phyloP scores from a whole-genome alignment of 2,797 vertebrate genomes.

The Chelon auratus region DNA sequence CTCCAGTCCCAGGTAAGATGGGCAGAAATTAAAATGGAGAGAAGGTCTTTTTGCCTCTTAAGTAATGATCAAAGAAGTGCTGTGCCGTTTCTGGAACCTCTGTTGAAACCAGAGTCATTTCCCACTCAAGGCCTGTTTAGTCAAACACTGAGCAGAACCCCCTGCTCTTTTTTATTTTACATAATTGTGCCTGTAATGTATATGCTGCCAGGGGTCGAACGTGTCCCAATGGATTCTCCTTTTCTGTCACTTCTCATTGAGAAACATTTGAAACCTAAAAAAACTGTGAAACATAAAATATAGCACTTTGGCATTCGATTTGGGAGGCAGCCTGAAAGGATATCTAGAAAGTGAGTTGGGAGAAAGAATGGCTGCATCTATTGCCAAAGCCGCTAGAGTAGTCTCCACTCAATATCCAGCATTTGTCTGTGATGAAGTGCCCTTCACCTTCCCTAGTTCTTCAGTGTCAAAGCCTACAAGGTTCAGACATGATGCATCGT shows the following conservation, averaged over 20 bases:
- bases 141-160: conserved; percentile 34
- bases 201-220: conserved; percentile 31
- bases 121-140: conserved; percentile 65
- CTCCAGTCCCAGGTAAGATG: conserved; percentile 67
- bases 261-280: conserved; percentile 34
- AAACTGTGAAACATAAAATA: conserved; percentile 45
- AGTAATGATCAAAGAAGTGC: conserved; percentile 76
- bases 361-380: conserved; percentile 26
- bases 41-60: conserved; percentile 67
- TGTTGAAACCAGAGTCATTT: conserved; percentile 64
- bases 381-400: conserved; percentile 19
- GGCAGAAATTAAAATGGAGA: conserved; percentile 71
- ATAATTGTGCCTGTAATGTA: conserved; percentile 64
- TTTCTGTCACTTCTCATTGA: conserved; percentile 48
- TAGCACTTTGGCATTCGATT: conserved; percentile 15
- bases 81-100: conserved; percentile 62
- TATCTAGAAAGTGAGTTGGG: conserved; percentile 4
- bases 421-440: conserved; percentile 64
- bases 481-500: conserved; percentile 63
- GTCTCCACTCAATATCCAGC: conserved; percentile 30
- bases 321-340: conserved; percentile 3
- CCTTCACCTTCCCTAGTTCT: conserved; percentile 44
- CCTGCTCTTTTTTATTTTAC: conserved; percentile 16
- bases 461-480: conserved; percentile 45
- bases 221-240: conserved; percentile 37